These are phyloP conservation scores for Sitta carolinensis DNA, from an alignment of 2,797 vertebrate genomes.

Conservation along the genomic window DNA sequence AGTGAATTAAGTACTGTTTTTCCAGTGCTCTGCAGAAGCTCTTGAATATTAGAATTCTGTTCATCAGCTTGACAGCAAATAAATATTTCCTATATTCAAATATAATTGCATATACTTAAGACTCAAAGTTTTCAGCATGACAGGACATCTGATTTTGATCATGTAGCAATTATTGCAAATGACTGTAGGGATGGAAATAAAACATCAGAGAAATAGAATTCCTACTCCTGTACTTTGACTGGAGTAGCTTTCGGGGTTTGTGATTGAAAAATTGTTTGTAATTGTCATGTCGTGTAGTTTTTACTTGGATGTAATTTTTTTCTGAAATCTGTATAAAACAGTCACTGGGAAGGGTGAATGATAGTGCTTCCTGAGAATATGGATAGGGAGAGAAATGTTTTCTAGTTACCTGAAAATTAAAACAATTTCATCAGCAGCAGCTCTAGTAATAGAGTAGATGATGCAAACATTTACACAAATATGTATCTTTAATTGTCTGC, in stretches of 20 bases:
- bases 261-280: background rate
- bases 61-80: conserved; percentile 34
- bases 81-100: conserved; percentile 17
- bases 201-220: background rate
- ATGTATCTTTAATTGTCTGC: background rate
- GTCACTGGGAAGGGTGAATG: background rate
- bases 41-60: conserved; percentile 17
- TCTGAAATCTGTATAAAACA: background rate
- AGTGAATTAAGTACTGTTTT: conserved; percentile 19
- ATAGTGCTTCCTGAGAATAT: background rate
- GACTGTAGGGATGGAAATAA: background rate
- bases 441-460: background rate
- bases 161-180: background rate
- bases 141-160: background rate
- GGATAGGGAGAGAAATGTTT: background rate
- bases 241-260: background rate
- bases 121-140: background rate
- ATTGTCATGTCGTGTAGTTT: background rate
- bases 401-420: background rate
- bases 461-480: background rate
- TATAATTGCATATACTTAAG: background rate
- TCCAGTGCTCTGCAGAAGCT: background rate
- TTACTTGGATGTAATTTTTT: background rate
- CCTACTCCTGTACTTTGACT: background rate
- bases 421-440: background rate